phyloP scores from a whole-genome alignment of 2,888 invertebrate species.

The Heliconius sara region DNA sequence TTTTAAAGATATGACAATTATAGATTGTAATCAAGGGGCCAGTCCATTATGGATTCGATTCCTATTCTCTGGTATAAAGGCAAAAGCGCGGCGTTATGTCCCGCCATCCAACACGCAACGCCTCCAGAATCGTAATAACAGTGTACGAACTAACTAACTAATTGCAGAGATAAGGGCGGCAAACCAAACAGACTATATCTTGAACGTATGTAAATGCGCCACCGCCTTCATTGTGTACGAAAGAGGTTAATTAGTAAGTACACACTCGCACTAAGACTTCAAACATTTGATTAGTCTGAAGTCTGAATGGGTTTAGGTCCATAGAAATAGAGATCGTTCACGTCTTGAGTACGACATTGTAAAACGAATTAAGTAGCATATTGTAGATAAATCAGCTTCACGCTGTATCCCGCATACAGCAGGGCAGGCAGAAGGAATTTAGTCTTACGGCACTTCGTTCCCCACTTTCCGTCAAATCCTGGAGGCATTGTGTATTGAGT shows the following conservation, averaged over 20 bases:
- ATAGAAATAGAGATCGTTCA: constrained; percentile 2
- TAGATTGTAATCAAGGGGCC: too few species aligned
- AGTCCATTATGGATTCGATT: too few species aligned
- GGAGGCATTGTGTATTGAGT: too few species aligned
- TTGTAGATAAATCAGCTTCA: background rate
- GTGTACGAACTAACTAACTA: background rate
- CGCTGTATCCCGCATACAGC: background rate
- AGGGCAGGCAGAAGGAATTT: background rate
- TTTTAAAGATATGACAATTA: too few species aligned
- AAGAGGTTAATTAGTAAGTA: constrained; percentile 2
- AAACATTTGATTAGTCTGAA: constrained; percentile 7
- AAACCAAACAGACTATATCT: background rate
- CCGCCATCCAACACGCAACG: too few species aligned
- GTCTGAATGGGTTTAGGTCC: background rate
- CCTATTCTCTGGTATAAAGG: too few species aligned
- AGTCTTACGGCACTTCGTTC: background rate
- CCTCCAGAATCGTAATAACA: background rate
- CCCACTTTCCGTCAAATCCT: too few species aligned
- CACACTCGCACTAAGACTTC: constrained; percentile 16
- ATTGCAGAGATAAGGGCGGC: background rate
- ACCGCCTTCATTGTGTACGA: background rate
- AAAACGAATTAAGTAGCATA: background rate
- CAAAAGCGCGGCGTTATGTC: too few species aligned
- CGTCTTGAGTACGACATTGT: constrained; percentile 3
- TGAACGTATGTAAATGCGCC: background rate